phyloP scores from a whole-genome alignment of 2,888 invertebrate species.

The Drosophila parthenogenetica region DNA sequence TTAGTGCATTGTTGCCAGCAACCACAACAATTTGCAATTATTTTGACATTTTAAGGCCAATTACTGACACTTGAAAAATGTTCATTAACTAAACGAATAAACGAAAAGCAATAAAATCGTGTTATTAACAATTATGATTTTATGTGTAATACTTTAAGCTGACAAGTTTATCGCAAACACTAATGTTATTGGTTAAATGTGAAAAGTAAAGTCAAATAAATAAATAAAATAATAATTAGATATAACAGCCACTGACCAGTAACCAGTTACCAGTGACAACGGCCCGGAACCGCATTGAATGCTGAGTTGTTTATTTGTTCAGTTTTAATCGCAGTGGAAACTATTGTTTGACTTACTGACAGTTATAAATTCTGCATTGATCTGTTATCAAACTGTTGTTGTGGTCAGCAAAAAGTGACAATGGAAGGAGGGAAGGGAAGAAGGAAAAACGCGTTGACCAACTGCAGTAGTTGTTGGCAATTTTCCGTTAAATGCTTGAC shows the following conservation, averaged over 20 bases:
- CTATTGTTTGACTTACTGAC: conserved; percentile 6
- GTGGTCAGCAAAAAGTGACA: conserved; percentile 4
- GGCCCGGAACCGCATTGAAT: background rate
- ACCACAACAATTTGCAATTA: conserved; percentile 9
- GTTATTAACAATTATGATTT: conserved; percentile 13
- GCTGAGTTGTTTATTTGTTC: background rate
- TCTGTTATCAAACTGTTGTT: conserved; percentile 16
- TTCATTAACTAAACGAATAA: conserved; percentile 8
- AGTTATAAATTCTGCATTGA: conserved; percentile 21
- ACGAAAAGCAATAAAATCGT: conserved; percentile 9
- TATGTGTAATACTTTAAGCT: conserved; percentile 4
- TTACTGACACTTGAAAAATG: conserved; percentile 16
- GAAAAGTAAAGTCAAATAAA: background rate
- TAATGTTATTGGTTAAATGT: background rate
- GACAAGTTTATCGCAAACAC: background rate
- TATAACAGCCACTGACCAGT: background rate
- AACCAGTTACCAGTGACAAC: background rate
- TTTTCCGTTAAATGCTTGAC: conserved; percentile 61
- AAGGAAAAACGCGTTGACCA: conserved; percentile 5
- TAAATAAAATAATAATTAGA: background rate
- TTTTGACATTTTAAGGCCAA: conserved; percentile 12
- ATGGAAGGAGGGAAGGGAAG: background rate
- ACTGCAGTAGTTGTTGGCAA: conserved; percentile 36
- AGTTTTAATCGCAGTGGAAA: background rate
- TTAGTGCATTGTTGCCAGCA: background rate